Percentiles rank a stretch among this genome's conserved stretches.
These are phyloP conservation scores for Centropus bengalensis DNA, from an alignment of 2,113 vertebrate species.

Conservation along the genomic window DNA sequence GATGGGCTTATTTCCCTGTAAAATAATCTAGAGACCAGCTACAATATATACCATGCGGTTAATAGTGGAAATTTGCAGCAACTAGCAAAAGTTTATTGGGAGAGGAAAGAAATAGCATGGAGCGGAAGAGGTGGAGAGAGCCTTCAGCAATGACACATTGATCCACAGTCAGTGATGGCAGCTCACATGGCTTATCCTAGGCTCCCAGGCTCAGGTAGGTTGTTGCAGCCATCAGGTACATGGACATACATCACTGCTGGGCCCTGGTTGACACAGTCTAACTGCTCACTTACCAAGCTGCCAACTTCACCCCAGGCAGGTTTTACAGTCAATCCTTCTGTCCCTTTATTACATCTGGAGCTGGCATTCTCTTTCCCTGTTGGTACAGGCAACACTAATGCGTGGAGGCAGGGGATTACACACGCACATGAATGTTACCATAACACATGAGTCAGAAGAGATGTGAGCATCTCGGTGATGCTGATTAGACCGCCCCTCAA, in stretches of 20 bases:
- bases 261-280: background rate
- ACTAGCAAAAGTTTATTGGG: background rate
- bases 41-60: background rate
- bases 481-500: background rate
- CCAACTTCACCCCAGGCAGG: background rate
- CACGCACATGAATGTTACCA: background rate
- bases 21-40: background rate
- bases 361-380: background rate
- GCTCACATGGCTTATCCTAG: fast-evolving
- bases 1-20: background rate
- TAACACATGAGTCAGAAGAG: background rate
- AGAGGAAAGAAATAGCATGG: background rate
- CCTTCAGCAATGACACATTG: fast-evolving
- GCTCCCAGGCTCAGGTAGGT: fast-evolving
- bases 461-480: fast-evolving
- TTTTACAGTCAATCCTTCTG: background rate
- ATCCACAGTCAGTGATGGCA: background rate
- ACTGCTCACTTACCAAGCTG: background rate
- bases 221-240: background rate
- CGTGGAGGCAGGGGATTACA: background rate
- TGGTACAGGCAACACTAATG: background rate
- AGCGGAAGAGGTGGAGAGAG: background rate
- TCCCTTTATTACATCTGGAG: background rate
- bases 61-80: background rate
- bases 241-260: background rate